These are phyloP conservation scores for Deilephila porcellus DNA, from an alignment of 2,888 invertebrate genomes.

Conservation along the genomic window DNA sequence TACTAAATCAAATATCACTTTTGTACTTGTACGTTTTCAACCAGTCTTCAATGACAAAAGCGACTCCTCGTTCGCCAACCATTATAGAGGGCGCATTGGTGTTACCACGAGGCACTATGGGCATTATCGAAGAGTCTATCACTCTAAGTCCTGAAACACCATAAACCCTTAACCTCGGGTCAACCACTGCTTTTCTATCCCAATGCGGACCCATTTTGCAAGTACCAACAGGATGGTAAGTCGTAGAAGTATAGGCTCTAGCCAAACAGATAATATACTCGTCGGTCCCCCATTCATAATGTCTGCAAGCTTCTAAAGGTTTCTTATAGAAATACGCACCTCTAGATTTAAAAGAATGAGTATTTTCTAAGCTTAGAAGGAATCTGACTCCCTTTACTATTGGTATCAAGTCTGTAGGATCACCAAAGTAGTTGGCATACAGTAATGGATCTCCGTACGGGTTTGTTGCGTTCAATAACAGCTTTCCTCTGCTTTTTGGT, in stretches of 20 bases:
- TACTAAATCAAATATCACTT: background rate
- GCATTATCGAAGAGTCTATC: slow-evolving; percentile 93
- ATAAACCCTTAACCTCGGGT: slow-evolving; percentile 87
- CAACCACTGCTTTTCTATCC: slow-evolving; percentile 87
- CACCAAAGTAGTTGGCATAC: slow-evolving; percentile 86
- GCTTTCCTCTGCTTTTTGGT: slow-evolving; percentile 86
- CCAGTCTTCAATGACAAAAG: slow-evolving; percentile 62
- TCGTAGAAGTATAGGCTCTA: slow-evolving; percentile 80
- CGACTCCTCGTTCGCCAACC: slow-evolving; percentile 87
- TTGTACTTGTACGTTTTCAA: slow-evolving; percentile 20
- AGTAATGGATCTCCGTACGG: slow-evolving; percentile 89
- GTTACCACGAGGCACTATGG: slow-evolving; percentile 89
- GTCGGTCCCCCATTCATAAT: slow-evolving; percentile 84
- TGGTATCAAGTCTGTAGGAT: slow-evolving; percentile 84
- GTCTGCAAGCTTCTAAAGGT: slow-evolving; percentile 84
- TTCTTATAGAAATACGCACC: slow-evolving; percentile 83
- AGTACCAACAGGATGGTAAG: slow-evolving; percentile 77
- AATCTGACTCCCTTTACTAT: slow-evolving; percentile 86
- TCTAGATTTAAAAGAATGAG: slow-evolving; percentile 81
- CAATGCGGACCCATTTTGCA: slow-evolving; percentile 82
- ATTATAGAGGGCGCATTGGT: slow-evolving; percentile 92
- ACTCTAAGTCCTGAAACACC: slow-evolving; percentile 86
- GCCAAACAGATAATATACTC: slow-evolving; percentile 87
- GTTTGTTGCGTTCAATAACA: slow-evolving; percentile 86
- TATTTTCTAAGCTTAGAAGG: slow-evolving; percentile 82